phyloP scores from a whole-genome alignment of 2,888 invertebrate species.

The Theodoxus fluviatilis region DNA sequence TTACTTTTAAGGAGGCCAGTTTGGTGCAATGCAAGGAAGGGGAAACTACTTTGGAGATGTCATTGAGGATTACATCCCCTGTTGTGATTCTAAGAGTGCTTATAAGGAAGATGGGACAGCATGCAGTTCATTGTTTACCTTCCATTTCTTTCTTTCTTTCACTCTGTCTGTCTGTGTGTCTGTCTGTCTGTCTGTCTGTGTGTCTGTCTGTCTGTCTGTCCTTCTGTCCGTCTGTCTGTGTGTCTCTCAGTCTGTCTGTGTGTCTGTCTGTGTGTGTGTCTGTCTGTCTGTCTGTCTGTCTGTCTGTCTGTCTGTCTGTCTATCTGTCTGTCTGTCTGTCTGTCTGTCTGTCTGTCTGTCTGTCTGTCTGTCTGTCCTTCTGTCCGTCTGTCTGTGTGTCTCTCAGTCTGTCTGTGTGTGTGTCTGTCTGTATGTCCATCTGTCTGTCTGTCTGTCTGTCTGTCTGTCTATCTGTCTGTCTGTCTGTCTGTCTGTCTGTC shows the following conservation, averaged over 20 bases:
- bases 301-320: conserved; percentile 1
- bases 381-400: conserved; percentile 1
- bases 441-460: neutral
- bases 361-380: neutral
- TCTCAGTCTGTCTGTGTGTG: neutral
- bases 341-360: neutral
- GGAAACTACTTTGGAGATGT: too few species aligned
- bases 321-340: neutral
- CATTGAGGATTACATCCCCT: too few species aligned
- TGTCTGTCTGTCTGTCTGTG: conserved; percentile 6
- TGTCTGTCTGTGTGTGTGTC: neutral
- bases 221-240: neutral
- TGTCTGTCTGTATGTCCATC: neutral
- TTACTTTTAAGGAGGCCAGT: too few species aligned
- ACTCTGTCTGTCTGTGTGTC: conserved; percentile 3
- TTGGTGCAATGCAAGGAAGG: too few species aligned
- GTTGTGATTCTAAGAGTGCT: too few species aligned
- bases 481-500: neutral
- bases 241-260: neutral
- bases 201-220: neutral
- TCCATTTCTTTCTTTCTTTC: too few species aligned
- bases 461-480: neutral
- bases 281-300: neutral
- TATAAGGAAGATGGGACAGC: too few species aligned
- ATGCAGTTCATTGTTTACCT: too few species aligned